phyloP scores from a whole-genome alignment of 2,888 invertebrate species.

The Tridacna gigas region DNA sequence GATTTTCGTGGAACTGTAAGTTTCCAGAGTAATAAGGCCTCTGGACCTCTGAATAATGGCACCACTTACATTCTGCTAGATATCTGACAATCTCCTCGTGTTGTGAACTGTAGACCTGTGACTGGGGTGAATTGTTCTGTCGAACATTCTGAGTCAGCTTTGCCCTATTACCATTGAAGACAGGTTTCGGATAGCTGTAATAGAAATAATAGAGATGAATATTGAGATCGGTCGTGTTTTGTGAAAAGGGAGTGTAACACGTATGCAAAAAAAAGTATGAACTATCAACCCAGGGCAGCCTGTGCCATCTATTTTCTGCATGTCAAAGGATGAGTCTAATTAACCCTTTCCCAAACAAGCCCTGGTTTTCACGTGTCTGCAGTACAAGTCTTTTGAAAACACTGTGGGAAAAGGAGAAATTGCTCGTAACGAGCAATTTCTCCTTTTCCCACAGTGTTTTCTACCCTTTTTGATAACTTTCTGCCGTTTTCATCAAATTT shows the following conservation, averaged over 20 bases:
- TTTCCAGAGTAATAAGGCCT: background rate
- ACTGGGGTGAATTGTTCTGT: slow-evolving; percentile 57
- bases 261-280: too few species aligned
- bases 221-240: too few species aligned
- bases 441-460: background rate
- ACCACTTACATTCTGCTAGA: slow-evolving; percentile 69
- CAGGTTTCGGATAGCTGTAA: slow-evolving; percentile 76
- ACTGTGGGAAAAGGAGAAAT: background rate
- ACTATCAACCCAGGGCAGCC: too few species aligned
- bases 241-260: too few species aligned
- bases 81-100: slow-evolving; percentile 75
- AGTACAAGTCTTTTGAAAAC: background rate
- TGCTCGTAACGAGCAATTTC: background rate
- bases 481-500: too few species aligned
- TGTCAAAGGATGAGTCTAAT: too few species aligned
- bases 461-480: background rate
- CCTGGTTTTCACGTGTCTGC: too few species aligned
- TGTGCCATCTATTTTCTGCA: too few species aligned
- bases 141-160: slow-evolving; percentile 48
- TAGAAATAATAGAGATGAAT: too few species aligned
- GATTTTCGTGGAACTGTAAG: too few species aligned
- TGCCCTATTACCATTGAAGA: slow-evolving; percentile 72
- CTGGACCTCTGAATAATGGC: background rate
- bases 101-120: slow-evolving; percentile 62
- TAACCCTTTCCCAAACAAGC: too few species aligned